Percentiles rank a stretch among this genome's conserved stretches.
phyloP scores from a whole-genome alignment of 2,888 invertebrate species.

The Hypomecis atomaria region DNA sequence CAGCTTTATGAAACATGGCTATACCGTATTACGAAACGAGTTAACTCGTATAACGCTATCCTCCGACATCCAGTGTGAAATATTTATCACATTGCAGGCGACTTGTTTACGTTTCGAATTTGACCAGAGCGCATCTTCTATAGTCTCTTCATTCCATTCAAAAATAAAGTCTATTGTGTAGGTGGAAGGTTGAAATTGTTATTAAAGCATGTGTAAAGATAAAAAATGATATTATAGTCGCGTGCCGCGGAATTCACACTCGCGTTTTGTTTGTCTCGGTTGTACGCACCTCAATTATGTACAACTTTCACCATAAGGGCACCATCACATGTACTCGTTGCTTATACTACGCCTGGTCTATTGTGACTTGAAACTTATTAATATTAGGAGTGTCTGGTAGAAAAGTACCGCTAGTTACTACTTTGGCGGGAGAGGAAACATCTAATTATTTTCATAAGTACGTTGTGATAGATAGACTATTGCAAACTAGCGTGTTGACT shows the following conservation, averaged over 20 bases:
- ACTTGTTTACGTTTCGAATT: conserved; percentile 62
- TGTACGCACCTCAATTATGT: conserved; percentile 68
- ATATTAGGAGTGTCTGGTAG: not conserved
- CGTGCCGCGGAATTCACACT: conserved; percentile 53
- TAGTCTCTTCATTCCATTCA: conserved; percentile 41
- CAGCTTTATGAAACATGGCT: conserved; percentile 29
- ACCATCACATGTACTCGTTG: conserved; percentile 54
- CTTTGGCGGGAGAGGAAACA: too few species aligned
- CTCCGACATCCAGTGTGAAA: conserved; percentile 49
- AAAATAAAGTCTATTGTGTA: conserved; percentile 50
- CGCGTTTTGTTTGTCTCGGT: conserved; percentile 63
- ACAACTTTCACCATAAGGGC: conserved; percentile 79
- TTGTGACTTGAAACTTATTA: conserved; percentile 13
- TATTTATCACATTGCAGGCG: conserved; percentile 56
- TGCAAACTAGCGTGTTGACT: too few species aligned
- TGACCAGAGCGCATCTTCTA: conserved; percentile 54
- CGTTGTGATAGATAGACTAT: too few species aligned
- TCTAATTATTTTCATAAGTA: too few species aligned
- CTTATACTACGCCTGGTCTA: conserved; percentile 28
- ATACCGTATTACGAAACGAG: conserved; percentile 38
- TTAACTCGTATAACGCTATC: conserved; percentile 44
- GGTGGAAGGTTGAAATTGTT: conserved; percentile 51
- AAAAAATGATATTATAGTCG: conserved; percentile 58
- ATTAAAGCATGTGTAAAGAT: conserved; percentile 44
- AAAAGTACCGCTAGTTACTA: not conserved